Base-by-base conservation (phyloP, 2,797 vertebrate species). In the Dromococcyx pavoninus region DNA sequence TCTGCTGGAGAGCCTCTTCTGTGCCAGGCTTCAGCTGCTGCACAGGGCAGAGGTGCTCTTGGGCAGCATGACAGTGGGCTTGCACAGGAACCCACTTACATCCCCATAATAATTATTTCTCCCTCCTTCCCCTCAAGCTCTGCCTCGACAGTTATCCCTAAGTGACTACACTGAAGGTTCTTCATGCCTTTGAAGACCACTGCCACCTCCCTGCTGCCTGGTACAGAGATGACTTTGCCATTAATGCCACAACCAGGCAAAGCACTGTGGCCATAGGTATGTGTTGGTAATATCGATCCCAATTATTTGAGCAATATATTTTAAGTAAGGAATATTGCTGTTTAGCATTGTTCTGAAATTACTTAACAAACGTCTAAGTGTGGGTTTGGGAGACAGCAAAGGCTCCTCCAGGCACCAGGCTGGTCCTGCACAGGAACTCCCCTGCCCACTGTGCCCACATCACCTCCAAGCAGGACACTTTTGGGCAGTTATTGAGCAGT, bases 1-100 rank as follows among this genome's bases (percentile, higher is more conserved):
- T 91, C 86, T 44, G 22, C 57, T 0, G 0, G 22, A 32, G 19
- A 89, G 37, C 28, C 77, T 77, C 35, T 0, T 0, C 67, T 0
- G n/a, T 0, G 17, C 71, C 2, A 1, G 67, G 58, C 30, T 58
- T 58, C 64, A 69, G 74, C 71, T 53, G 50, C 69, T 5, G 0
- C 51, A 11, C 0, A 1, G 28, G 44, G 15, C 25, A 89, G 69
- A 77, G 23, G 10, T 17, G 7, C 62, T 14, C 28, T 1, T 0
- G 28, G 25, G 37, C 6, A 33, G 64, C 71, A 44, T 0, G 0
- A 70, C 39, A 39, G 37, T 18, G 6, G 32, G 37, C 24, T 57
- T 32, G 23, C 39, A 25, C 32, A 32, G 24, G 54, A 70, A 56
- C 15, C 12, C 57, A 65, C 5, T 8, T 39, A 13, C 1, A 1